Conservation (phyloP, 2,888 invertebrate species). For the Diloba caeruleocephala region DNA sequence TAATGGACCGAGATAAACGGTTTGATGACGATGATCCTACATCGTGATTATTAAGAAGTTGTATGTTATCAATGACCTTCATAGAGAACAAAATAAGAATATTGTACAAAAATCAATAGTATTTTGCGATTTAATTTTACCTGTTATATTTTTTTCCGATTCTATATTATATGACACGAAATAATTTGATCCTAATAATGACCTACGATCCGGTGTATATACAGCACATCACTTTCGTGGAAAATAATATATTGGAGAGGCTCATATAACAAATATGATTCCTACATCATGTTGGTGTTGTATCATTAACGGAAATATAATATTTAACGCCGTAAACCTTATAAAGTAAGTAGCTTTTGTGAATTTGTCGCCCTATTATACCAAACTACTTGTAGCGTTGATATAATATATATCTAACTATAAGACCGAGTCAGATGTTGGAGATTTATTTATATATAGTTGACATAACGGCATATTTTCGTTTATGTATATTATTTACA, state of each 20-base stretch:
- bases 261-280: neutral
- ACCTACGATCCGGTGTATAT: constrained; percentile 2
- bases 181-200: constrained; percentile 5
- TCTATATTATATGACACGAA: neutral
- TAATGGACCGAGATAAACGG: constrained; percentile 11
- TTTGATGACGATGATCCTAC: neutral
- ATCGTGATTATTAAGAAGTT: constrained; percentile 5
- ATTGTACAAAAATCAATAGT: constrained; percentile 14
- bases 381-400: neutral
- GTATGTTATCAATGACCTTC: neutral
- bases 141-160: constrained; percentile 5
- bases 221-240: too few relatives aligned
- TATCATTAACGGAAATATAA: neutral
- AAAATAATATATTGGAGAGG: too few relatives aligned
- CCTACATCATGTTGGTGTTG: neutral
- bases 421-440: constrained; percentile 11
- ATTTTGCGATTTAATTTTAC: constrained; percentile 19
- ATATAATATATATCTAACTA: neutral
- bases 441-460: constrained; percentile 12
- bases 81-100: constrained; percentile 20
- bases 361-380: constrained; percentile 2
- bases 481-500: neutral
- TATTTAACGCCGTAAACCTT: neutral
- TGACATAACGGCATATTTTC: constrained; percentile 1
- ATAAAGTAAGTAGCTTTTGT: neutral